These are phyloP conservation scores for Dasyprocta punctata DNA, from an alignment of 2,113 vertebrate genomes.

Conservation along the genomic window DNA sequence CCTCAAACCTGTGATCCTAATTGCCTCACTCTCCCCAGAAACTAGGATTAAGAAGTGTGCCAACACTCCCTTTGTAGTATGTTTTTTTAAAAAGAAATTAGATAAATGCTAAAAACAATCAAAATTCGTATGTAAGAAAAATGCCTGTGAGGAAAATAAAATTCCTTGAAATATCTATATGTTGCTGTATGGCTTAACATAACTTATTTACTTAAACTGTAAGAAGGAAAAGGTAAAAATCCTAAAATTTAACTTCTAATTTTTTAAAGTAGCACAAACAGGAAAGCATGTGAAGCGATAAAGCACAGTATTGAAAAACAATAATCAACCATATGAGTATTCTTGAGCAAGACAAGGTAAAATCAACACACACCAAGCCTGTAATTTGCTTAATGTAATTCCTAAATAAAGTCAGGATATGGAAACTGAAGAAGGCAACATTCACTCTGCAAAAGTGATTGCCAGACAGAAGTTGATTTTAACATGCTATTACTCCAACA, in stretches of 20 bases:
- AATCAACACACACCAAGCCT: background rate
- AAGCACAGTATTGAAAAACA: background rate
- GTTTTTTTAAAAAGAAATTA: background rate
- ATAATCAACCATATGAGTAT: background rate
- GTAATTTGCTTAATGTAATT: conserved; percentile 63
- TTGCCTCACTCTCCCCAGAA: background rate
- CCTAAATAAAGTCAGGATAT: conserved; percentile 36
- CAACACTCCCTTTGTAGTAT: background rate
- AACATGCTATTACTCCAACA: background rate
- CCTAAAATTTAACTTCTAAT: background rate
- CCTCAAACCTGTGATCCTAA: background rate
- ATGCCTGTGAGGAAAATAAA: background rate
- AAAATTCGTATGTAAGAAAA: background rate
- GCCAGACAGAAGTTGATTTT: conserved; percentile 52
- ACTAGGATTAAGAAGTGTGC: background rate
- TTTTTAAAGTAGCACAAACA: conserved; percentile 41
- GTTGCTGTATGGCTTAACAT: background rate
- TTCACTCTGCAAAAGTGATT: conserved; percentile 73
- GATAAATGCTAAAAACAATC: background rate
- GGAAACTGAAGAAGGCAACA: conserved; percentile 78
- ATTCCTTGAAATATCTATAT: background rate
- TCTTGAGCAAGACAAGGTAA: background rate
- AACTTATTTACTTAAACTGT: background rate
- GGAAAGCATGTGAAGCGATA: conserved; percentile 4
- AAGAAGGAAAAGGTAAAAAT: background rate